Base-by-base conservation (phyloP, 2,888 invertebrate genomes). In the Rotaria macrura region DNA sequence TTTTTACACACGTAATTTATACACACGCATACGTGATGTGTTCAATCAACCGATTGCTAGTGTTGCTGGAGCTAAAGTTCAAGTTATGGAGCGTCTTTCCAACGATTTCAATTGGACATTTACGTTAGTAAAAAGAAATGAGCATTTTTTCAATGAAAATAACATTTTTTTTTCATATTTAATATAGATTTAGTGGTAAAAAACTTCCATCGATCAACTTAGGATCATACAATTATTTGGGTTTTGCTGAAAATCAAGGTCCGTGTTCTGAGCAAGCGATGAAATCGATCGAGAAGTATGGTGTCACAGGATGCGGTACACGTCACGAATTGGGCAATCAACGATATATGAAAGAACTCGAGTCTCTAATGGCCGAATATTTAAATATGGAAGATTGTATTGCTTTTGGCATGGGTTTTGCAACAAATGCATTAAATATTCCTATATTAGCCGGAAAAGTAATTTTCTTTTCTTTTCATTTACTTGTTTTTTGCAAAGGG, bases 401-500 rank as follows among this genome's bases (percentile, higher is more conserved):
- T 86, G 95, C 95, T 79, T 95, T 96, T 91, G 96, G 96, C 87
- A 98, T 98, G 98, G 98, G 98, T 12, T 99, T 97, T 92, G 98
- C 97, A 84, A 99, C 98, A 10, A 99, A 99, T 92, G 93, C 96
- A 23, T 93, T 97, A 88, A 96, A 96, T 90, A 93, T 98, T 89
- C 97, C 98, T 5, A 94, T 94, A 65, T 92, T 99, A 57, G 92
- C 97, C 86, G 93, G 94, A 54, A 93, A 94, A 88, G 92, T 92
- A 86, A 87, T 79, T 38, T 52, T 10, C 14, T 65, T 65, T 55
- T 34, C 17, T 3, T 65, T 14, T 65, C 17, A 49, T 5, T 65
- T 65, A 6, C 7, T 65, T 34, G 34, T 55, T 43, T 55, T 7
- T 38, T 38, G 14, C 20, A 72, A 34, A 38, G 1, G 1, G 2